phyloP scores from a whole-genome alignment of 2,888 invertebrate species.

The Cynaeus angustus region DNA sequence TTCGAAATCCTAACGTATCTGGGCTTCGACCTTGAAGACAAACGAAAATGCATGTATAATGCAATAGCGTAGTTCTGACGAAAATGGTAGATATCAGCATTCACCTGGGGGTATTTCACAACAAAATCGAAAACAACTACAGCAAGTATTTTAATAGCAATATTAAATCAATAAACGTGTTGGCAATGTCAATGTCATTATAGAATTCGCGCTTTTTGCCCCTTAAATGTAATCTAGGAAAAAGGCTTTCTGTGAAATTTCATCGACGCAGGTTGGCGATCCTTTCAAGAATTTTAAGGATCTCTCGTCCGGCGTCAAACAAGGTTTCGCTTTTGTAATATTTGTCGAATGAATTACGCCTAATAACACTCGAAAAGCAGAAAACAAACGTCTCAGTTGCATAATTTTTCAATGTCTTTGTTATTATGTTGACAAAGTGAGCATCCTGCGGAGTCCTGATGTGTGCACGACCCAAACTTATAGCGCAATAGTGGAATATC shows the following conservation, averaged over 20 bases:
- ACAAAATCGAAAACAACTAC: constrained; percentile 13
- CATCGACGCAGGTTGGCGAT: not conserved
- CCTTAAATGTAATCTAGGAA: constrained; percentile 14
- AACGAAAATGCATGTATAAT: constrained; percentile 38
- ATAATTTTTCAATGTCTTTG: constrained; percentile 41
- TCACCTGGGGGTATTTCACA: constrained; percentile 38
- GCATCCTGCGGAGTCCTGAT: constrained; percentile 45
- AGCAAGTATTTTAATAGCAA: constrained; percentile 13
- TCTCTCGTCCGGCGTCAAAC: constrained; percentile 12
- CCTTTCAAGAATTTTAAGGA: constrained; percentile 25
- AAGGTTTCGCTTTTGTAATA: constrained; percentile 38
- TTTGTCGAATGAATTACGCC: constrained; percentile 32
- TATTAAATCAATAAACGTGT: constrained; percentile 10
- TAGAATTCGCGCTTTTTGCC: constrained; percentile 22
- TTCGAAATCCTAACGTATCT: constrained; percentile 21
- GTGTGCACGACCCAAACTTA: constrained; percentile 35
- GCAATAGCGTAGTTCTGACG: constrained; percentile 24
- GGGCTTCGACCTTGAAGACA: constrained; percentile 35
- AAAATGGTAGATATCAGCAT: constrained; percentile 28
- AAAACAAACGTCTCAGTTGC: constrained; percentile 33
- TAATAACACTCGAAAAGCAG: constrained; percentile 18
- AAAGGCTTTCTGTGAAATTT: constrained; percentile 11
- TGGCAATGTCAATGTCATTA: constrained; percentile 37
- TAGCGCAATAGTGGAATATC: constrained; percentile 59
- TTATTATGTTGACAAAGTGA: constrained; percentile 43